Evolutionary conservation across 1,140 invertebrate genomes (phyloP).

Genomic region (Pseudobourletiella spinata): DNA sequence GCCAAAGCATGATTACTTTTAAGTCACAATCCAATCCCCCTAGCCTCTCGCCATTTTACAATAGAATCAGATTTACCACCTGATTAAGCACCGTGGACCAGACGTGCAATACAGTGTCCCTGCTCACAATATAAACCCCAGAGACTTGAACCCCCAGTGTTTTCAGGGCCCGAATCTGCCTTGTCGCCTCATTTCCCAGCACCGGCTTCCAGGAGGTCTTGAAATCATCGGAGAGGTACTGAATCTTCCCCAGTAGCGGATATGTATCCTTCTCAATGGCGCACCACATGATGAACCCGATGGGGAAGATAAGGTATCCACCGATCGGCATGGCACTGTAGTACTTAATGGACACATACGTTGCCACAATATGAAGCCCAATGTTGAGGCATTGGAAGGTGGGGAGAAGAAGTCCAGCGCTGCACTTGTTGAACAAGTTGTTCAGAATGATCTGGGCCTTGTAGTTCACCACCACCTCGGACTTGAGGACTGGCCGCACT

Average conservation of each 20-base stretch:
- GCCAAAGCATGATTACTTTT: no score
- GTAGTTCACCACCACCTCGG: background rate
- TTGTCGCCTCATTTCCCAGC: background rate
- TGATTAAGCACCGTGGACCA: background rate
- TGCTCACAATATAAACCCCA: background rate
- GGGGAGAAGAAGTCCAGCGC: background rate
- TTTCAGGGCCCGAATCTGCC: background rate
- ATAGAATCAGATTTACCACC: background rate
- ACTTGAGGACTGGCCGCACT: background rate
- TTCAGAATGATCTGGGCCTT: background rate
- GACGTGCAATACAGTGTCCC: background rate
- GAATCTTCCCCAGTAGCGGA: background rate
- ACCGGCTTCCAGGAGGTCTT: background rate
- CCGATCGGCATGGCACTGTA: background rate
- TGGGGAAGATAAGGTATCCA: background rate
- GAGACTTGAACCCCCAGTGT: background rate
- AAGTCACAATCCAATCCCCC: no score
- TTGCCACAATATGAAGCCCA: background rate
- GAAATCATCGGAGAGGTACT: background rate
- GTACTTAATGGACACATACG: background rate
- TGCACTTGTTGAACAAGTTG: background rate
- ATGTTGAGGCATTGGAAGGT: constrained; percentile 2
- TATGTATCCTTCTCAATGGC: background rate
- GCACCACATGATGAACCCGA: constrained; percentile 5
- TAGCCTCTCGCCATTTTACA: no score